Conservation (phyloP, 2,113 vertebrate genomes). For the Aepyceros melampus region DNA sequence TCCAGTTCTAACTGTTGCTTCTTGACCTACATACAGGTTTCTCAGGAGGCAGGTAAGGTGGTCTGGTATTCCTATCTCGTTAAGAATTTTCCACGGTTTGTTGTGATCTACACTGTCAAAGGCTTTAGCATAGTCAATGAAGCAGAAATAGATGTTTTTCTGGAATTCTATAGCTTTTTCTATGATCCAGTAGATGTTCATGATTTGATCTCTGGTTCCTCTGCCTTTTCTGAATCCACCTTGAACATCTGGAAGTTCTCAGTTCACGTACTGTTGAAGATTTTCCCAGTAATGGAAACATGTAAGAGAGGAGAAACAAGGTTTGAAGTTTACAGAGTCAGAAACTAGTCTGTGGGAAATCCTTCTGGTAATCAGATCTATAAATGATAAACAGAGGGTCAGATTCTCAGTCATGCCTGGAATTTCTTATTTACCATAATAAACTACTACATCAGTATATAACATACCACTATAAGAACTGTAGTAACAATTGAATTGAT, state of each 20-base stretch:
- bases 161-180: neutral
- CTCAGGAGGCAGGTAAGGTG: neutral
- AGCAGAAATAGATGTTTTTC: neutral
- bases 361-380: neutral
- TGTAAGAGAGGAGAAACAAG: neutral
- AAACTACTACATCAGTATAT: neutral
- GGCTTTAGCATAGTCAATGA: neutral
- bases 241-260: neutral
- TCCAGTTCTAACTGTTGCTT: neutral
- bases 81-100: neutral
- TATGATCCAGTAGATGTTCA: neutral
- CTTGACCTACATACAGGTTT: neutral
- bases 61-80: neutral
- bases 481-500: neutral
- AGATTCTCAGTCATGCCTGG: neutral
- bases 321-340: neutral
- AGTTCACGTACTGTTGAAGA: neutral
- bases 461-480: neutral
- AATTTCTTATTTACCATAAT: neutral
- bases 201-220: neutral
- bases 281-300: neutral
- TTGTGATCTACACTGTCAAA: neutral
- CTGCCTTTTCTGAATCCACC: neutral
- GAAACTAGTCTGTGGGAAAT: neutral
- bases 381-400: neutral